These are phyloP conservation scores for Cecropterus lyciades DNA, from an alignment of 1,140 invertebrate genomes.

Conservation along the genomic window DNA sequence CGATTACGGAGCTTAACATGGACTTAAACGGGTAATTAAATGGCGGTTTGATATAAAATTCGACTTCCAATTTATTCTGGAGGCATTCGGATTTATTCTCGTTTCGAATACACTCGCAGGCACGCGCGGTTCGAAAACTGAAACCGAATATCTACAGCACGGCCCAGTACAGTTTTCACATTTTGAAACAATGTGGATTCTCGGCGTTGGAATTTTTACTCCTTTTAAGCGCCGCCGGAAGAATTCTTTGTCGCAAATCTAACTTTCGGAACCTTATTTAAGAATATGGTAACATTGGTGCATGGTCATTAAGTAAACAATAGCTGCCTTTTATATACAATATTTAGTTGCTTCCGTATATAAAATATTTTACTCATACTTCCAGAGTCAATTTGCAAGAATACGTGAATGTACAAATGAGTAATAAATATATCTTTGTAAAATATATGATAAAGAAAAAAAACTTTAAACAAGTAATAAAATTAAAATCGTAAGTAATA, in stretches of 20 bases:
- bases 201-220: background rate
- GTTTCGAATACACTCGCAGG: background rate
- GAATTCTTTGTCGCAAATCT: background rate
- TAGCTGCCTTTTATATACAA: too few relatives aligned
- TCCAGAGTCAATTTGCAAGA: too few relatives aligned
- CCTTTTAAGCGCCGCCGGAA: background rate
- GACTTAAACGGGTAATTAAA: slow-evolving; percentile 25
- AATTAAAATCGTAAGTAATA: too few relatives aligned
- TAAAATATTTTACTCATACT: too few relatives aligned
- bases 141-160: background rate
- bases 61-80: background rate
- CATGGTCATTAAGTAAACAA: too few relatives aligned
- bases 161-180: slow-evolving; percentile 1
- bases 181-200: slow-evolving; percentile 3
- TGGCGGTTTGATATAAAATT: slow-evolving; percentile 14
- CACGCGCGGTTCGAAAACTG: background rate
- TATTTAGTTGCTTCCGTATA: too few relatives aligned
- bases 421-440: too few relatives aligned
- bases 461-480: too few relatives aligned
- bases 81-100: background rate
- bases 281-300: too few relatives aligned
- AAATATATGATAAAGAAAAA: too few relatives aligned
- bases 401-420: too few relatives aligned
- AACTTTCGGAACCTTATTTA: background rate
- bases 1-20: slow-evolving; percentile 41